Evolutionary conservation across 2,113 vertebrate genomes (phyloP).

Genomic region (Craseonycteris thonglongyai): DNA sequence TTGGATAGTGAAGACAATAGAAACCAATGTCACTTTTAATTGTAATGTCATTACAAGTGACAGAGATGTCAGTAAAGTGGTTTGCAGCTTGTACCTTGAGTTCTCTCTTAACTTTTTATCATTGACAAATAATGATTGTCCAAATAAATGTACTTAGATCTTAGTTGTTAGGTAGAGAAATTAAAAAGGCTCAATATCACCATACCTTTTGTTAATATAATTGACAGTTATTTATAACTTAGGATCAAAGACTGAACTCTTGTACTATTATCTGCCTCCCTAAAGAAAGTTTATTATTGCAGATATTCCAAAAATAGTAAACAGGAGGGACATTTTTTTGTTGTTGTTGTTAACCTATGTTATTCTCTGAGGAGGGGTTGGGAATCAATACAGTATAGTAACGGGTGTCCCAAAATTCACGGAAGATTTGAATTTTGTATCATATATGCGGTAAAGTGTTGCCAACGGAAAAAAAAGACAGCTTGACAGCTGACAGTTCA

Average conservation of each 20-base stretch:
- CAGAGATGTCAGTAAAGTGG: background rate
- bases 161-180: constrained; percentile 11
- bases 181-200: background rate
- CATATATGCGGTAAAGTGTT: too few species aligned
- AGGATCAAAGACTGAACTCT: background rate
- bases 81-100: background rate
- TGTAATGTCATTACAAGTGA: background rate
- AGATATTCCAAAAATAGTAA: constrained; percentile 23
- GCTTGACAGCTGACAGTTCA: too few species aligned
- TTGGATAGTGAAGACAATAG: background rate
- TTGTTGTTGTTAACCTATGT: background rate
- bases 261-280: background rate
- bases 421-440: too few species aligned
- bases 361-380: background rate
- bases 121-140: background rate
- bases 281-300: constrained; percentile 17
- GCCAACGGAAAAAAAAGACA: too few species aligned
- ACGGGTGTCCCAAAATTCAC: too few species aligned
- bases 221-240: background rate
- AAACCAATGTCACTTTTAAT: background rate
- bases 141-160: constrained; percentile 18
- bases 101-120: background rate
- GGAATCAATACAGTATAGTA: background rate
- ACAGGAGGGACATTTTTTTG: background rate
- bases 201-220: background rate